These are phyloP conservation scores for Hedychridium roseum DNA, from an alignment of 2,888 invertebrate genomes.

Conservation along the genomic window DNA sequence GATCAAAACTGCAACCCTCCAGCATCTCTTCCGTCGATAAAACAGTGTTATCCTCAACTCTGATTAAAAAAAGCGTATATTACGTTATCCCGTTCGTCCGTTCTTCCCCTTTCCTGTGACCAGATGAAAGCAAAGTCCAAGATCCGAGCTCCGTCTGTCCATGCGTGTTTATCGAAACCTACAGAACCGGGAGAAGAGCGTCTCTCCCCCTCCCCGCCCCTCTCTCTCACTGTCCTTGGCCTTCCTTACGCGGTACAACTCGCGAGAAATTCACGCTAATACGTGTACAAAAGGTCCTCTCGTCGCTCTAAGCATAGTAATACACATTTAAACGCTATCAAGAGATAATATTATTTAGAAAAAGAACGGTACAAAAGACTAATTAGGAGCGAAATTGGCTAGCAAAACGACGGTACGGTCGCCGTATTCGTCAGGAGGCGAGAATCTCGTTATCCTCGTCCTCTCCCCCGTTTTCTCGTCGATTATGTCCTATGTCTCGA, in stretches of 20 bases:
- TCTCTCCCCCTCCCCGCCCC: not conserved
- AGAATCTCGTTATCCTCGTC: not conserved
- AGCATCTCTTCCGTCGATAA: too few relatives aligned
- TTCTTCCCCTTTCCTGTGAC: too few relatives aligned
- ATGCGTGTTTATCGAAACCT: too few relatives aligned
- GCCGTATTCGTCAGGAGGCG: too few relatives aligned
- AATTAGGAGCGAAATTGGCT: conserved; percentile 57
- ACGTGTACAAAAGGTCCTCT: conserved; percentile 15
- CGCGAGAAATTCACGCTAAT: not conserved
- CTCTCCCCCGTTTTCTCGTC: conserved; percentile 19
- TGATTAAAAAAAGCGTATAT: too few relatives aligned
- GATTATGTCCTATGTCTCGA: conserved; percentile 38
- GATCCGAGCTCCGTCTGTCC: too few relatives aligned
- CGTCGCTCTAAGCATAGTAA: conserved; percentile 21
- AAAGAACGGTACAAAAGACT: conserved; percentile 57
- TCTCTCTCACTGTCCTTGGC: not conserved
- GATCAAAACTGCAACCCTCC: too few relatives aligned
- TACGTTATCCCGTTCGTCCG: too few relatives aligned
- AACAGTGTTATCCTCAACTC: too few relatives aligned
- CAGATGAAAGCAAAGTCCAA: too few relatives aligned
- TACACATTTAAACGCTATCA: conserved; percentile 34
- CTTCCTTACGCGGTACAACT: too few relatives aligned
- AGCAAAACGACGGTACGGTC: conserved; percentile 38
- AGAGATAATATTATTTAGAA: conserved; percentile 57
- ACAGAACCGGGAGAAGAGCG: too few relatives aligned